These are phyloP conservation scores for Deroplatys truncata DNA, from an alignment of 2,888 invertebrate species.

Conservation along the genomic window DNA sequence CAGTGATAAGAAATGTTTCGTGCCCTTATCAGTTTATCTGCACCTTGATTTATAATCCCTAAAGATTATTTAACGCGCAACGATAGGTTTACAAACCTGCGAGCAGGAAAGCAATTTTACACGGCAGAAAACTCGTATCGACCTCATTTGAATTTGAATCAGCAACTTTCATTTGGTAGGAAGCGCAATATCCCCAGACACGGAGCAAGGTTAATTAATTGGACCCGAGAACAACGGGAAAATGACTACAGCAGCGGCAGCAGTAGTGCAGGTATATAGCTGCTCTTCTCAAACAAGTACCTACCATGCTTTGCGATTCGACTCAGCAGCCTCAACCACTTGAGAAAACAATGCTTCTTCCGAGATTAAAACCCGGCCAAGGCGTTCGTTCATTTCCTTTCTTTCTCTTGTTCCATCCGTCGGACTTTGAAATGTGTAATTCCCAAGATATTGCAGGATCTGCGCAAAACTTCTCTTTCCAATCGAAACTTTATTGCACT, in stretches of 20 bases:
- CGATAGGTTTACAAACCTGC: background rate
- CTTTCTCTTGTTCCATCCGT: no score
- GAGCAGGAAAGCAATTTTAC: background rate
- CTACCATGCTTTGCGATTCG: background rate
- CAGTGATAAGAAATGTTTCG: background rate
- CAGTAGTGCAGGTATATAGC: background rate
- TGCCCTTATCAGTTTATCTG: background rate
- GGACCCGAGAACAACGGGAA: background rate
- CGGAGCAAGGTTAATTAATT: background rate
- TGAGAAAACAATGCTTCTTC: background rate
- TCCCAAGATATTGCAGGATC: background rate
- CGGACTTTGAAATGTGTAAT: background rate
- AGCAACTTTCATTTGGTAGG: background rate
- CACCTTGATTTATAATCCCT: background rate
- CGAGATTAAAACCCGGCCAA: background rate
- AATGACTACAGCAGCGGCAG: background rate
- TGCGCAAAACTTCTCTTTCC: background rate
- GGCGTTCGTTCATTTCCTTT: no score
- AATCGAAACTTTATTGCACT: no score
- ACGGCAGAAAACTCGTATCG: background rate
- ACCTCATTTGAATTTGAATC: background rate
- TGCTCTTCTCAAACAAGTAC: background rate
- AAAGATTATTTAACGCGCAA: background rate
- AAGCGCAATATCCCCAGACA: background rate
- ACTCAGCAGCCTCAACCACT: background rate